phyloP scores from a whole-genome alignment of 2,797 vertebrate species.

The Margarornis squamiger region DNA sequence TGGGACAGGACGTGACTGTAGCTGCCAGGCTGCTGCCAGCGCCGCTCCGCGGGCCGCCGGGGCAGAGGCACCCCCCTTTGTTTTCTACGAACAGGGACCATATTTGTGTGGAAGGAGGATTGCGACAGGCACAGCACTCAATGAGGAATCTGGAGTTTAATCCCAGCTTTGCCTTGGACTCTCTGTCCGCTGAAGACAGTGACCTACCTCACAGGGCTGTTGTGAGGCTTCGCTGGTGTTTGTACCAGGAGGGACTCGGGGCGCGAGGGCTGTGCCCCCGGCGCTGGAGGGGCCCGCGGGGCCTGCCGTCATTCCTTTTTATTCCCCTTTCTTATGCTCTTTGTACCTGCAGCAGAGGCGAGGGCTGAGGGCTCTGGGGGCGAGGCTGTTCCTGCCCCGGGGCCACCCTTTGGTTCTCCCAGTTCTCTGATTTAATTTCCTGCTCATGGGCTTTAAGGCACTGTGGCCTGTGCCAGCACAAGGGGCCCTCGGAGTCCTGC shows the following conservation, averaged over 20 bases:
- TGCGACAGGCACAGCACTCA: not conserved
- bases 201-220: slow-evolving; percentile 55
- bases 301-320: not conserved
- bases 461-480: not conserved
- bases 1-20: not conserved
- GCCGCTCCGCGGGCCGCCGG: slow-evolving; percentile 10
- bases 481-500: not conserved
- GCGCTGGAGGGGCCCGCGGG: not conserved
- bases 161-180: slow-evolving; percentile 19
- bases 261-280: not conserved
- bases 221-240: not conserved
- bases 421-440: not conserved
- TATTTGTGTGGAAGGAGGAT: not conserved
- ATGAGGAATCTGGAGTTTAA: not conserved
- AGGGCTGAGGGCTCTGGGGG: not conserved
- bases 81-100: slow-evolving; percentile 45
- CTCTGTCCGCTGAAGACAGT: not conserved
- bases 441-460: not conserved
- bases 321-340: slow-evolving; percentile 23
- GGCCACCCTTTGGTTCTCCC: not conserved
- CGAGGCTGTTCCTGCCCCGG: not conserved
- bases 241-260: not conserved
- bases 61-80: slow-evolving; percentile 20
- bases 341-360: not conserved
- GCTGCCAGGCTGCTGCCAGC: not conserved